A percentile compares a stretch with the other conserved stretches of the same genome.
Conservation (phyloP, 2,113 vertebrate species). For the Glaucomys volans region DNA sequence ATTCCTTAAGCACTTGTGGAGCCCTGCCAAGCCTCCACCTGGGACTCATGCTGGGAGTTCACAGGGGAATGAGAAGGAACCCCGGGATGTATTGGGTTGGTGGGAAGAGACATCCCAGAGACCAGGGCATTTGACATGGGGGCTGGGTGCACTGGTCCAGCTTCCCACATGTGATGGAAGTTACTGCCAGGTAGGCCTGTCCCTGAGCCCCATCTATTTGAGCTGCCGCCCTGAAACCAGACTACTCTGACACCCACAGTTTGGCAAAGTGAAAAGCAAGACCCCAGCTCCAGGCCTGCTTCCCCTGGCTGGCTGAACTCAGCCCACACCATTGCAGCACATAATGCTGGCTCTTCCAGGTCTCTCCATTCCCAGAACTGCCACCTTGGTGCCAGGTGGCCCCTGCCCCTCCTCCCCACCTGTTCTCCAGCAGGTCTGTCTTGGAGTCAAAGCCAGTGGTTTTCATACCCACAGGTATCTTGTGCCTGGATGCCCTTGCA, state of each 20-base stretch:
- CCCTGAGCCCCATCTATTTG: fast-evolving
- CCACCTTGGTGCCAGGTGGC: not conserved
- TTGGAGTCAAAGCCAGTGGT: not conserved
- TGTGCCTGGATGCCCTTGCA: not conserved
- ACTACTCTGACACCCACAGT: too few species aligned
- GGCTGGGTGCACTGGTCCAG: too few species aligned
- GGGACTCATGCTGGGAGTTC: not conserved
- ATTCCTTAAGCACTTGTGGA: not conserved
- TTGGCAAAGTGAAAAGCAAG: too few species aligned
- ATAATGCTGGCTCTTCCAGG: not conserved
- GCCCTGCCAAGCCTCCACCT: not conserved
- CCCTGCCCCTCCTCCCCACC: not conserved
- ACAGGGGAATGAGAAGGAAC: not conserved
- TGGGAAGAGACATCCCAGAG: not conserved
- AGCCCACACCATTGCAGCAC: not conserved
- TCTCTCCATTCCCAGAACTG: not conserved
- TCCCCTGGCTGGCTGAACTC: not conserved
- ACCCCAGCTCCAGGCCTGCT: not conserved
- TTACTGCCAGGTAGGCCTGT: too few species aligned
- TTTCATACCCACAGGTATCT: not conserved
- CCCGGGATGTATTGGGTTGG: too few species aligned
- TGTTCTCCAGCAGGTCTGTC: not conserved
- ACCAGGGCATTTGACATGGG: not conserved
- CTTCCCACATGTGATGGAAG: not conserved
- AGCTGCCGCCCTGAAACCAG: not conserved